Percentiles rank a stretch among this genome's conserved stretches.
These are phyloP conservation scores for Gastracanthus pulcherrimus DNA, from an alignment of 2,888 invertebrate species.

Conservation along the genomic window DNA sequence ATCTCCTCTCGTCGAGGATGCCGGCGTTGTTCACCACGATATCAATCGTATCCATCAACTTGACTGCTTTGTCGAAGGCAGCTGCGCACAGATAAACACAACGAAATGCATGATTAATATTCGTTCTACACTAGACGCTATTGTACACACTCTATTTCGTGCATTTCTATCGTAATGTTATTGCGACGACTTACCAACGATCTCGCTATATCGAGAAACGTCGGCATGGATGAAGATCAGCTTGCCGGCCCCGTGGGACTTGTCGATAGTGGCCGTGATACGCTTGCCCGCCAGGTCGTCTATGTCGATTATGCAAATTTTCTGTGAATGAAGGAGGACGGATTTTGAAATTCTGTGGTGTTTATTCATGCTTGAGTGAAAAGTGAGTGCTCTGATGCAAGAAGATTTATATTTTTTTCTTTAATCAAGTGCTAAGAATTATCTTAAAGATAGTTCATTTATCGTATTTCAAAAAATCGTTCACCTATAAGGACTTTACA, in stretches of 20 bases:
- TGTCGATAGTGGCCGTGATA: conserved; percentile 65
- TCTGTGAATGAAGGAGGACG: conserved; percentile 66
- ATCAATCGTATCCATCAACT: conserved; percentile 84
- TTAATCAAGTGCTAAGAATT: too few species aligned
- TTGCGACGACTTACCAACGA: conserved; percentile 63
- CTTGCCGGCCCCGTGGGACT: conserved; percentile 67
- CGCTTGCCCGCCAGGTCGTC: conserved; percentile 64
- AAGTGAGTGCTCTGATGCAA: too few species aligned
- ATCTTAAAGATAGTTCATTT: too few species aligned
- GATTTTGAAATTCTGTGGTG: too few species aligned
- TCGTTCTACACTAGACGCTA: neutral
- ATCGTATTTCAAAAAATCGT: too few species aligned
- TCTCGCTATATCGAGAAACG: conserved; percentile 66
- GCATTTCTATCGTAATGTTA: neutral
- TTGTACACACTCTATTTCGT: neutral
- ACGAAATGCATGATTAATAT: too few species aligned
- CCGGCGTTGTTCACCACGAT: conserved; percentile 90
- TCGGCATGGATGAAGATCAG: conserved; percentile 68
- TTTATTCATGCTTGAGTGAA: too few species aligned
- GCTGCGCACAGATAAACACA: conserved; percentile 77
- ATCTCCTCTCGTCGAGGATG: conserved; percentile 86
- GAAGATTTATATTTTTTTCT: too few species aligned
- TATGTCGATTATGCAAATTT: conserved; percentile 68
- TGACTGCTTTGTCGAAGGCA: conserved; percentile 84
- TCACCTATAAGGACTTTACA: too few species aligned